Evolutionary conservation across 2,888 invertebrate species (phyloP).

Genomic region (Urechis unicinctus): DNA sequence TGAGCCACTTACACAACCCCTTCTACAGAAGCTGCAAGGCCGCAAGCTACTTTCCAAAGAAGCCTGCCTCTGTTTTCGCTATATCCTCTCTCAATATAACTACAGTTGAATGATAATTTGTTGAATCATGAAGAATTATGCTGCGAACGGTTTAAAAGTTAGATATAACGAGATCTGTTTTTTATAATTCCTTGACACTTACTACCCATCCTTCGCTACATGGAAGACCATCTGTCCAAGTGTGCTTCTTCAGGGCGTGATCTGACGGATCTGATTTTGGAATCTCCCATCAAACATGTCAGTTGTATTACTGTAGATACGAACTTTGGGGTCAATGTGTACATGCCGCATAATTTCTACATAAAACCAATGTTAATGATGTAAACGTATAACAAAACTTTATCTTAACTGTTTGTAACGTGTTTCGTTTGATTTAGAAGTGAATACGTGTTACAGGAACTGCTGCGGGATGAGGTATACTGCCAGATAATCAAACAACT

Average conservation of each 20-base stretch:
- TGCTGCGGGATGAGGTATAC: conserved; percentile 93
- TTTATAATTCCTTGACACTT: no score
- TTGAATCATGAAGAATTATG: no score
- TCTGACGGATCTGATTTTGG: conserved; percentile 96
- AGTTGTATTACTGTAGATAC: no score
- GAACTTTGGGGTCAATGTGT: no score
- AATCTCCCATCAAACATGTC: conserved; percentile 87
- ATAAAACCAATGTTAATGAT: no score
- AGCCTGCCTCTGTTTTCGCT: conserved; percentile 91
- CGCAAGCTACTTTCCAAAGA: conserved; percentile 84
- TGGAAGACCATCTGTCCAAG: conserved; percentile 96
- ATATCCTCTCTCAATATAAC: conserved; percentile 44
- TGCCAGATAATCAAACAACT: conserved; percentile 98
- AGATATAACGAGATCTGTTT: no score
- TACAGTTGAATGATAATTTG: neutral
- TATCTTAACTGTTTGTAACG: no score
- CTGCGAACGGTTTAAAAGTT: no score
- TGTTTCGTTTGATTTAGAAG: no score
- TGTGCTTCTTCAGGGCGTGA: conserved; percentile 89
- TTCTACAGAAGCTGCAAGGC: conserved; percentile 58
- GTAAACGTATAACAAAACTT: no score
- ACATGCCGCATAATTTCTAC: no score
- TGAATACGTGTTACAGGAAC: conserved; percentile 62
- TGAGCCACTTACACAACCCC: conserved; percentile 24
- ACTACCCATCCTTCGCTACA: conserved; percentile 69